Evolutionary conservation across 2,797 vertebrate species (phyloP).

Genomic region (Dendrocincla fuliginosa): DNA sequence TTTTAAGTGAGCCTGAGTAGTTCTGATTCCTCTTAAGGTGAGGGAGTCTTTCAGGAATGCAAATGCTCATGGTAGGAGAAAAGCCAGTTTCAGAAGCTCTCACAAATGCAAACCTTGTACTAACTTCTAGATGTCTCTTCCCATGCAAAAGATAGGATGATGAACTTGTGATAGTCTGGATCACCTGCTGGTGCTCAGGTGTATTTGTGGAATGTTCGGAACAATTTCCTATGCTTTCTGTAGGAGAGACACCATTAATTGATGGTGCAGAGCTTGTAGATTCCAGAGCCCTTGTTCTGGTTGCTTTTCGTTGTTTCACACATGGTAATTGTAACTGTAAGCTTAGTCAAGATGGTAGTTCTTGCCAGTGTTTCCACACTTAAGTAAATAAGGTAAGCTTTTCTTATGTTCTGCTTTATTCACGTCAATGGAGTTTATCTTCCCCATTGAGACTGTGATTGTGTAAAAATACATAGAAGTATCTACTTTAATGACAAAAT

Average conservation of each 20-base stretch:
- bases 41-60: neutral
- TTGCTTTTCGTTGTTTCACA: neutral
- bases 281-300: neutral
- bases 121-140: neutral
- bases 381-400: neutral
- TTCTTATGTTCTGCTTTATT: neutral
- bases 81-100: neutral
- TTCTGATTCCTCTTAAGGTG: neutral
- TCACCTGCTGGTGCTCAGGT: neutral
- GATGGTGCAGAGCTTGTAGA: neutral
- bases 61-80: neutral
- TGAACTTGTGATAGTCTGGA: neutral
- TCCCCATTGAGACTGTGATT: neutral
- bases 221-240: neutral
- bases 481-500: neutral
- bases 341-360: neutral
- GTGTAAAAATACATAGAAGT: neutral
- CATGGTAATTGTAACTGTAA: accelerated
- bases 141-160: accelerated
- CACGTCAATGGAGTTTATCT: neutral
- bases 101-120: neutral
- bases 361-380: neutral
- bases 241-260: accelerated
- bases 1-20: neutral
- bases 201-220: neutral